phyloP scores from a whole-genome alignment of 2,113 vertebrate genomes.

The Cairina moschata region DNA sequence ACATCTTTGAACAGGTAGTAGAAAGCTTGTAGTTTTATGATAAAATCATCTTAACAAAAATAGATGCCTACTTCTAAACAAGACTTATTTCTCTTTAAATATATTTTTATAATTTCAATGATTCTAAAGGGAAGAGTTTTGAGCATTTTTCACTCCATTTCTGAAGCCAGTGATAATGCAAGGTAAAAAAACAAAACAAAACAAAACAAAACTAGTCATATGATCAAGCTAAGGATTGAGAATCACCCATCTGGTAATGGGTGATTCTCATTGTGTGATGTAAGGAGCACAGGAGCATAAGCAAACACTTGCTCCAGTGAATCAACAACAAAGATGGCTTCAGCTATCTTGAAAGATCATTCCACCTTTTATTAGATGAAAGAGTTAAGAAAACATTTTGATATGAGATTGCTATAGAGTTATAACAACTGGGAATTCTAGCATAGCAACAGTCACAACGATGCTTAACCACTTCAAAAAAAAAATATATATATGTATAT shows the following conservation, averaged over 20 bases:
- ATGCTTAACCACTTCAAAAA: not conserved
- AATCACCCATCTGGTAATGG: too few species aligned
- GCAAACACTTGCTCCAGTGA: not conserved
- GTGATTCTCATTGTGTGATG: not conserved
- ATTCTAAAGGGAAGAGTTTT: not conserved
- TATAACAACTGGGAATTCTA: not conserved
- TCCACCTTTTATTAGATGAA: not conserved
- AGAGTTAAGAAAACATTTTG: not conserved
- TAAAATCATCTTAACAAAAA: not conserved
- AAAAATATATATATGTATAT: too few species aligned
- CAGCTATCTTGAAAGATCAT: not conserved
- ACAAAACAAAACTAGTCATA: not conserved
- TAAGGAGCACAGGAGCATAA: not conserved
- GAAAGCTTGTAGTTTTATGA: not conserved
- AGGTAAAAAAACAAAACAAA: not conserved
- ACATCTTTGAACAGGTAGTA: not conserved
- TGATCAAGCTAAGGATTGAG: not conserved
- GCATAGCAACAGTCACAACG: not conserved
- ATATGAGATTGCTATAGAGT: not conserved
- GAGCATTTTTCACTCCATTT: not conserved
- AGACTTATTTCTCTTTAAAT: not conserved
- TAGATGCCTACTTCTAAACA: not conserved
- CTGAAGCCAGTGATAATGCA: fast-evolving
- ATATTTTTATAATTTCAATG: not conserved
- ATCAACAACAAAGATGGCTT: not conserved